phyloP scores from a whole-genome alignment of 2,797 vertebrate genomes.

The Peromyscus nudipes region DNA sequence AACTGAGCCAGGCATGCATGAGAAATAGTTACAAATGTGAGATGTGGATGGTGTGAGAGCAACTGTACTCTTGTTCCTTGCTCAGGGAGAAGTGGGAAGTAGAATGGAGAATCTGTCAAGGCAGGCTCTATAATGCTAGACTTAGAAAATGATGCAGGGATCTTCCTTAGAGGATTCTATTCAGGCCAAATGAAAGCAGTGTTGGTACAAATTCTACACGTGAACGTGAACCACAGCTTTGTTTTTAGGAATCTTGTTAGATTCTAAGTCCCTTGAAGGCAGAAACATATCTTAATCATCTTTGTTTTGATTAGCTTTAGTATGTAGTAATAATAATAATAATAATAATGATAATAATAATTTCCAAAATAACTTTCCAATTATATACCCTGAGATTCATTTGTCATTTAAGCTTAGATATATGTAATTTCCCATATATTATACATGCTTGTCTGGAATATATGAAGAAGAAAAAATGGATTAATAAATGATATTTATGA shows the following conservation, averaged over 20 bases:
- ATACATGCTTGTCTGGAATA: neutral
- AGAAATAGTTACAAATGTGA: neutral
- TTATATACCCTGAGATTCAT: neutral
- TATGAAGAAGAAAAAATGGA: neutral
- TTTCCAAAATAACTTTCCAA: neutral
- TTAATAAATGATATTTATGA: neutral
- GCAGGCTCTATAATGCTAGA: neutral
- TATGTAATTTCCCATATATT: constrained; percentile 40
- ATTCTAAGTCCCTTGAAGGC: neutral
- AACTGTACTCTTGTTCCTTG: neutral
- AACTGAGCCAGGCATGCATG: neutral
- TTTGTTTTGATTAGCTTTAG: neutral
- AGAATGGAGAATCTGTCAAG: neutral
- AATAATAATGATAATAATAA: neutral
- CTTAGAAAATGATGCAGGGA: neutral
- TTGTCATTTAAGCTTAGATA: constrained; percentile 5
- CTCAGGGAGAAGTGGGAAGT: neutral
- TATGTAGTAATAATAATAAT: neutral
- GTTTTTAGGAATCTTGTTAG: neutral
- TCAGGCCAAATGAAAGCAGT: neutral
- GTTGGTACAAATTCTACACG: neutral
- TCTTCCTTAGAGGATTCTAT: neutral
- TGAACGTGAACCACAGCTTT: neutral
- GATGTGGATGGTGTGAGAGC: neutral
- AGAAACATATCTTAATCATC: neutral